Conservation (phyloP, 2,888 invertebrate species). For the Cylloceria caligata region DNA sequence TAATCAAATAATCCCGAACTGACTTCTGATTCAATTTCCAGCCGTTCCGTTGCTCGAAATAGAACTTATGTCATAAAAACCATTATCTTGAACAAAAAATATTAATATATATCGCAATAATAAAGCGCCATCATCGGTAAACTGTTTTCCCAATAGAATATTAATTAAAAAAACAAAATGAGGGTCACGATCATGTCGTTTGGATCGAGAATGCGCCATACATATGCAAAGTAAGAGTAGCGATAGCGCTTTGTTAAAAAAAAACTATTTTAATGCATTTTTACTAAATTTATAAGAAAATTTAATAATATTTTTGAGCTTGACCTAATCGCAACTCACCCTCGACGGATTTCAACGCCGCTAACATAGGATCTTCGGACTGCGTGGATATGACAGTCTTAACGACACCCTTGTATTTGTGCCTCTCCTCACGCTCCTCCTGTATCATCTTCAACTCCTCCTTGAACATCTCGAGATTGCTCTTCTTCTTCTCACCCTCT, state of each 20-base stretch:
- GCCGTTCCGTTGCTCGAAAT: too few species aligned
- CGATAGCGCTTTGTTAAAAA: too few species aligned
- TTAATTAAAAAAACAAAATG: not conserved
- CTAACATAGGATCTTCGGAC: conserved; percentile 82
- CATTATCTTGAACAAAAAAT: too few species aligned
- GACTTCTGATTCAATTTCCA: too few species aligned
- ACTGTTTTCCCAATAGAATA: not conserved
- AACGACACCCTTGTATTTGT: conserved; percentile 93
- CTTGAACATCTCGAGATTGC: conserved; percentile 98
- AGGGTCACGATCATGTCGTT: not conserved
- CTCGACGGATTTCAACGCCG: conserved; percentile 83
- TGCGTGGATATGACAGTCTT: conserved; percentile 84
- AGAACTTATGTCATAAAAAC: too few species aligned
- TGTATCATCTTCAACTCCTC: conserved; percentile 99
- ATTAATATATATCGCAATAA: too few species aligned
- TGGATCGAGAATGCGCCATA: not conserved
- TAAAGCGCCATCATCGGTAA: too few species aligned
- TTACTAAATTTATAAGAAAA: not conserved
- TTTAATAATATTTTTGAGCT: too few species aligned
- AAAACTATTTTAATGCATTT: too few species aligned
- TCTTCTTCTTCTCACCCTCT: conserved; percentile 95
- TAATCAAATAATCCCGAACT: too few species aligned
- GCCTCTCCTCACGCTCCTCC: conserved; percentile 98
- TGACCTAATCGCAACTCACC: conserved; percentile 76
- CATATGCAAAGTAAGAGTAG: not conserved